phyloP scores from a whole-genome alignment of 2,113 vertebrate species.

The Tragelaphus buxtoni region DNA sequence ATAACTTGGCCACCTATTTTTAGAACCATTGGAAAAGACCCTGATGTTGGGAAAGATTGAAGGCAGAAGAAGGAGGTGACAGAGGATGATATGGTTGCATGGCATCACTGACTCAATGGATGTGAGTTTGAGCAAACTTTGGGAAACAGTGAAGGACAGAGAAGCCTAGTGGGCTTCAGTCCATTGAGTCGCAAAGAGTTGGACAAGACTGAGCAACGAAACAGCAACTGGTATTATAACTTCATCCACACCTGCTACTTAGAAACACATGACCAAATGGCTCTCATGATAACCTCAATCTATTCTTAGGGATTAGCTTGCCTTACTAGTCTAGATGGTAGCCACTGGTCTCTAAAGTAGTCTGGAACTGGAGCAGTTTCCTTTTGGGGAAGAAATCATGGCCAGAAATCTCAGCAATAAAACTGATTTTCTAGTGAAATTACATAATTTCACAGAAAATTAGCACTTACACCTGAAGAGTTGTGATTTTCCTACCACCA shows the following conservation, averaged over 20 bases:
- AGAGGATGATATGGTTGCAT: background rate
- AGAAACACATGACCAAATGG: background rate
- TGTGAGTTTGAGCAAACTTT: background rate
- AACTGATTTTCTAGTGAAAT: background rate
- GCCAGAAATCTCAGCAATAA: background rate
- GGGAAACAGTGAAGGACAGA: background rate
- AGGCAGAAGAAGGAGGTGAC: background rate
- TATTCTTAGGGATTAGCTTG: background rate
- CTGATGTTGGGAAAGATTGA: background rate
- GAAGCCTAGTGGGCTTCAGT: background rate
- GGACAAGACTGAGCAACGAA: background rate
- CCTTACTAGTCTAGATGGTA: background rate
- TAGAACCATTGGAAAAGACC: background rate
- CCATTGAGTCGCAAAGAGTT: background rate
- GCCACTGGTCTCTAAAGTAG: background rate
- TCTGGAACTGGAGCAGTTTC: background rate
- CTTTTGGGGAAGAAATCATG: background rate
- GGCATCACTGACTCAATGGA: background rate
- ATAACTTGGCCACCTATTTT: background rate
- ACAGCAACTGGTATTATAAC: accelerated
- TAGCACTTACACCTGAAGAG: background rate
- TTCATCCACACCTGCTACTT: background rate
- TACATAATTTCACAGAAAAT: background rate
- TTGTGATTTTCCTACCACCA: background rate
- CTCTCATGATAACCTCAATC: background rate